These are phyloP conservation scores for Acestrorhynchus altus DNA, from an alignment of 2,797 vertebrate species.

Conservation along the genomic window DNA sequence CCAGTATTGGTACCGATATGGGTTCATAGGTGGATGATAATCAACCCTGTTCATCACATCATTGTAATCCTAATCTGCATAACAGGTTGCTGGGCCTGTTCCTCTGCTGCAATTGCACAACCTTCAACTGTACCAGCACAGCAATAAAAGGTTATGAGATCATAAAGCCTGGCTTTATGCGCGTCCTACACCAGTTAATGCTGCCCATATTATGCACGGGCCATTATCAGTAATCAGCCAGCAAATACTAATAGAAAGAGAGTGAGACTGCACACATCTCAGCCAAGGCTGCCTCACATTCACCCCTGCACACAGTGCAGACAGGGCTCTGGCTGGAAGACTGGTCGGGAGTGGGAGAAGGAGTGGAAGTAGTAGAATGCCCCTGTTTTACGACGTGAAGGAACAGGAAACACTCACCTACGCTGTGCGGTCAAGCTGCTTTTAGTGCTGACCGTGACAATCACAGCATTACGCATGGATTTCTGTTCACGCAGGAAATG, in stretches of 20 bases:
- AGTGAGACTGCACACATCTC: background rate
- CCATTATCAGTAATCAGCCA: conserved; percentile 54
- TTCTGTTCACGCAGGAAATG: conserved; percentile 3
- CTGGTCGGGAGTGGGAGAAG: background rate
- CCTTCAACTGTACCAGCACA: conserved; percentile 19
- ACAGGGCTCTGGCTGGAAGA: conserved; percentile 4
- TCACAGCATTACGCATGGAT: background rate
- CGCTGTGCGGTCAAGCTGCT: background rate
- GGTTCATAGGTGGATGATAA: too few species aligned
- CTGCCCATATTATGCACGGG: conserved; percentile 50
- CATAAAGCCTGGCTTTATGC: conserved; percentile 49
- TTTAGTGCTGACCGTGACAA: background rate
- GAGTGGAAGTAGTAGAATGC: background rate
- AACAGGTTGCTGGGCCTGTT: conserved; percentile 23
- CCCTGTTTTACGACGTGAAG: background rate
- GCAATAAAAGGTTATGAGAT: conserved; percentile 47
- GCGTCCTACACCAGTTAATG: conserved; percentile 39
- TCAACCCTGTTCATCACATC: too few species aligned
- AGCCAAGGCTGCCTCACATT: conserved; percentile 42
- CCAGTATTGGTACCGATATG: too few species aligned
- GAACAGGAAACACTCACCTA: background rate
- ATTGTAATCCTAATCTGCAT: background rate
- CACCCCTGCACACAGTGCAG: conserved; percentile 40
- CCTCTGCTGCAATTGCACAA: conserved; percentile 19
- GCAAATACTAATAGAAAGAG: conserved; percentile 41